phyloP scores from a whole-genome alignment of 2,888 invertebrate species.

The Idaea biselata region DNA sequence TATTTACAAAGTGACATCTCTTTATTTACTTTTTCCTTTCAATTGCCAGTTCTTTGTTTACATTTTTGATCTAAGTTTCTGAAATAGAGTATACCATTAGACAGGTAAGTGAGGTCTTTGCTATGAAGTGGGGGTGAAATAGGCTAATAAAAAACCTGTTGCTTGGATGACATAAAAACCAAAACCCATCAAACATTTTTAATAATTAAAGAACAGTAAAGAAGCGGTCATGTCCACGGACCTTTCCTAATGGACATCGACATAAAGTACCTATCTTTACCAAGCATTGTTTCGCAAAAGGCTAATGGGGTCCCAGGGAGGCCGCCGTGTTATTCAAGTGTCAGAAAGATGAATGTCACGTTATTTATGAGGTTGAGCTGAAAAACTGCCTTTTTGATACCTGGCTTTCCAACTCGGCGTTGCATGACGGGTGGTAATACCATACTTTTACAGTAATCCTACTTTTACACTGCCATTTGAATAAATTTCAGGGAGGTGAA shows the following conservation, averaged over 20 bases:
- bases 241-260: constrained; percentile 57
- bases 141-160: not conserved
- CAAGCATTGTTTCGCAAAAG: constrained; percentile 68
- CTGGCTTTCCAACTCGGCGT: constrained; percentile 32
- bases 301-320: constrained; percentile 65
- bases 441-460: constrained; percentile 39
- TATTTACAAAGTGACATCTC: too few relatives aligned
- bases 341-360: constrained; percentile 72
- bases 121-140: too few relatives aligned
- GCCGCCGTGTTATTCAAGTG: constrained; percentile 68
- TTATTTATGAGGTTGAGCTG: constrained; percentile 64
- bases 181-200: not conserved
- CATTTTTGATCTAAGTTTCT: too few relatives aligned
- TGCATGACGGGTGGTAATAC: constrained; percentile 44
- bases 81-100: too few relatives aligned
- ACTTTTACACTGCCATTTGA: constrained; percentile 37
- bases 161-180: not conserved
- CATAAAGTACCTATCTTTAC: constrained; percentile 47
- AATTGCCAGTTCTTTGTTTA: too few relatives aligned
- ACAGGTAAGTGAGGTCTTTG: too few relatives aligned
- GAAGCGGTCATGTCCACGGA: constrained; percentile 31
- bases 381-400: constrained; percentile 54
- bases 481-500: constrained; percentile 39
- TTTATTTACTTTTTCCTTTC: too few relatives aligned
- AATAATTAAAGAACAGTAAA: constrained; percentile 6